Conservation (phyloP, 2,797 vertebrate genomes). For the Mus minutoides region DNA sequence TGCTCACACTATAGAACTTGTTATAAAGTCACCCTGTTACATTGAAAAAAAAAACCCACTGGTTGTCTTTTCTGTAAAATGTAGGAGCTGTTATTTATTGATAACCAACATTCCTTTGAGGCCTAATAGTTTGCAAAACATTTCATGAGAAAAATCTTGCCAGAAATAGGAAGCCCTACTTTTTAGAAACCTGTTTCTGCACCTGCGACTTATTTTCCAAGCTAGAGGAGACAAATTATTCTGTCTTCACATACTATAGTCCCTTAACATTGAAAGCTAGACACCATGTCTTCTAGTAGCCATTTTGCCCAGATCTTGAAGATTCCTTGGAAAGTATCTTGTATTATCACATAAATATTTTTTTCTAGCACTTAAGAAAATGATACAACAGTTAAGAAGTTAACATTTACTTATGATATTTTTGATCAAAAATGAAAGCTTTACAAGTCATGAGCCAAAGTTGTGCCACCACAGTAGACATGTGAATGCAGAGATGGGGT, state of each 20-base stretch:
- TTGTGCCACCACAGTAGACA: slow-evolving; percentile 54
- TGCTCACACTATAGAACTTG: neutral
- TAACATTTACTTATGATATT: neutral
- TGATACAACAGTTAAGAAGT: neutral
- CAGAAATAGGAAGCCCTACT: neutral
- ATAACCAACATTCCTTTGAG: neutral
- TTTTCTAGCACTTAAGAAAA: neutral
- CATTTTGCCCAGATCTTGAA: neutral
- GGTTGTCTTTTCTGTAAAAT: neutral
- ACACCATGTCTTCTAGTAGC: neutral
- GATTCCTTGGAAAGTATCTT: slow-evolving; percentile 27
- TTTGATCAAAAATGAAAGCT: neutral
- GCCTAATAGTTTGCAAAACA: neutral
- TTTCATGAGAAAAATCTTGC: slow-evolving; percentile 40
- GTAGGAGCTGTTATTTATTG: neutral
- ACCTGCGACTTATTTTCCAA: neutral
- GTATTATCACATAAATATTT: neutral
- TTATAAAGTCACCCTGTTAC: neutral
- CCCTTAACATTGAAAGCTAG: slow-evolving; percentile 16
- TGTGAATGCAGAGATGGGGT: slow-evolving; percentile 40
- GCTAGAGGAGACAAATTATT: neutral
- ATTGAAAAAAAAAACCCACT: neutral
- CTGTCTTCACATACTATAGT: neutral
- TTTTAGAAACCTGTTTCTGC: neutral
- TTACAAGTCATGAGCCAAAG: neutral